phyloP scores from a whole-genome alignment of 2,797 vertebrate species.

The Crenuchus spilurus region DNA sequence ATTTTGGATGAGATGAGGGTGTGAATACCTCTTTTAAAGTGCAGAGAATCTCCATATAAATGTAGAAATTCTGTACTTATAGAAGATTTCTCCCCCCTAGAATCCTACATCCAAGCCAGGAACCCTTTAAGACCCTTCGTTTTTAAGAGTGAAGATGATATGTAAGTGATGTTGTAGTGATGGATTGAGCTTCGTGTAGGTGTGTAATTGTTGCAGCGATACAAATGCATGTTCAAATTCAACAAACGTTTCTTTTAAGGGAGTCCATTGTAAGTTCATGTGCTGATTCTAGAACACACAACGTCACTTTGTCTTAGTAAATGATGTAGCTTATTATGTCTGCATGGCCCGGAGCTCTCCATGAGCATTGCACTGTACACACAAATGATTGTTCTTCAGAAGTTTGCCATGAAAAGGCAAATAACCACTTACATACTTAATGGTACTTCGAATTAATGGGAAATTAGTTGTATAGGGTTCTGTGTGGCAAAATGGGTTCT shows the following conservation, averaged over 20 bases:
- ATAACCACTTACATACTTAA: no score
- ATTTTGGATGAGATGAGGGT: no score
- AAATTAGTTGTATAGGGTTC: no score
- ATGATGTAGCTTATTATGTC: background rate
- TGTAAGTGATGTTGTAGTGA: background rate
- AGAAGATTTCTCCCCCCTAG: no score
- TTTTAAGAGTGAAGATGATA: no score
- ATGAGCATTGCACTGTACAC: background rate
- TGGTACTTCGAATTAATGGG: no score
- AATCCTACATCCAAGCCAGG: no score
- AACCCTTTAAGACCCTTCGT: no score
- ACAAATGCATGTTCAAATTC: background rate
- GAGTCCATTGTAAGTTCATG: background rate
- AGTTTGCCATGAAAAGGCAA: no score
- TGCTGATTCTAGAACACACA: background rate
- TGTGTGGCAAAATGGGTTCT: no score
- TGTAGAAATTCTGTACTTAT: no score
- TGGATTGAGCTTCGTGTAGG: background rate
- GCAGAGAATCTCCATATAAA: no score
- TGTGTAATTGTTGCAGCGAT: background rate
- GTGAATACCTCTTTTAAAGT: conserved; percentile 8
- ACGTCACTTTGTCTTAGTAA: background rate
- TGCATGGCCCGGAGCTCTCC: background rate
- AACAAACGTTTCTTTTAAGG: background rate
- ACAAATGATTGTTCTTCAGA: background rate